Conservation (phyloP, 2,113 vertebrate genomes). For the Amblyopsis rosae region DNA sequence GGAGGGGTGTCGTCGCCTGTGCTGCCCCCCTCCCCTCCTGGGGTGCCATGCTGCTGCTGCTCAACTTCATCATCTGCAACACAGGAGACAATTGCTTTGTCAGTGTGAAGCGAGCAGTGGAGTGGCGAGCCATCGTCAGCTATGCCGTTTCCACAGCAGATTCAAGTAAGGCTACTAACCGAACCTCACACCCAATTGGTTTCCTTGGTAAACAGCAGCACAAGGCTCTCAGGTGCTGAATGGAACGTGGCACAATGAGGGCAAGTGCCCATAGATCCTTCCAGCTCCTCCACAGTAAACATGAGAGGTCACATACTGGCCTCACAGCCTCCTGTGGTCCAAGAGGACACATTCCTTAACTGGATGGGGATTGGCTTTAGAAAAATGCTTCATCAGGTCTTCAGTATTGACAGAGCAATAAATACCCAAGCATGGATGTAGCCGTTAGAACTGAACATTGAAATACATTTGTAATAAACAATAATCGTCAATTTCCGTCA, state of each 20-base stretch:
- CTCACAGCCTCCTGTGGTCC: slow-evolving; percentile 52
- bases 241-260: slow-evolving; percentile 64
- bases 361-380: slow-evolving; percentile 42
- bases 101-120: too few species aligned
- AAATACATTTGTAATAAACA: slow-evolving; percentile 1
- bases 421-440: slow-evolving; percentile 14
- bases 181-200: neutral
- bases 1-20: slow-evolving; percentile 86
- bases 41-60: slow-evolving; percentile 81
- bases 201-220: slow-evolving; percentile 12
- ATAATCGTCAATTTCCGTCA: neutral
- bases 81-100: neutral
- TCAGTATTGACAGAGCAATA: slow-evolving; percentile 23
- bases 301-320: slow-evolving; percentile 51
- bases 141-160: neutral
- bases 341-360: slow-evolving; percentile 71
- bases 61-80: slow-evolving; percentile 82
- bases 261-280: slow-evolving; percentile 58
- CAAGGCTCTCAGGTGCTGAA: slow-evolving; percentile 49
- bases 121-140: neutral
- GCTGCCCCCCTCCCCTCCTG: slow-evolving; percentile 82
- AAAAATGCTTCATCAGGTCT: slow-evolving; percentile 56
- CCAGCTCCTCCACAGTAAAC: slow-evolving; percentile 57
- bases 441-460: slow-evolving; percentile 9
- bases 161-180: neutral